Percentiles rank a stretch among this genome's conserved stretches.
Conservation (phyloP, 2,797 vertebrate genomes). For the Syngnathus acus region DNA sequence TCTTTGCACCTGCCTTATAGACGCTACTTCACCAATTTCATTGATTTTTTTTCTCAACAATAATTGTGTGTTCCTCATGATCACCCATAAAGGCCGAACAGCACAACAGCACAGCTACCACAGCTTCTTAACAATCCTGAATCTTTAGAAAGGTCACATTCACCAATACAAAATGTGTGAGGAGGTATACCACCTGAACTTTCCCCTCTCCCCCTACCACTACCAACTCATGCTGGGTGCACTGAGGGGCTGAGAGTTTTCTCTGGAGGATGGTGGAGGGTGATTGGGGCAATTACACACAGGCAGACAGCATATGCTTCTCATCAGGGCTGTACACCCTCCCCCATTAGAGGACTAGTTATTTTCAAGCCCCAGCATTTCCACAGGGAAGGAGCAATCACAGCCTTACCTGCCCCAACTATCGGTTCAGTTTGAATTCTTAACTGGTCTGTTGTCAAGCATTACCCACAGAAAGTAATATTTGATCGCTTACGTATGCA, state of each 20-base stretch:
- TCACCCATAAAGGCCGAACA: constrained; percentile 46
- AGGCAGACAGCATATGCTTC: constrained; percentile 77
- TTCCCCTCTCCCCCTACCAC: background rate
- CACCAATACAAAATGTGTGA: constrained; percentile 57
- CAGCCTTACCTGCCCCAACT: background rate
- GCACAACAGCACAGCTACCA: constrained; percentile 28
- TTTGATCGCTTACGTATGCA: background rate
- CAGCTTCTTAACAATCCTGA: constrained; percentile 47
- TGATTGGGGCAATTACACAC: constrained; percentile 72
- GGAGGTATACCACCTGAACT: constrained; percentile 21
- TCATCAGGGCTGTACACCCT: constrained; percentile 68
- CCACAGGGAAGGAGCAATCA: background rate
- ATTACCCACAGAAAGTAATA: background rate
- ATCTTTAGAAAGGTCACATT: constrained; percentile 61
- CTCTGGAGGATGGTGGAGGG: constrained; percentile 49
- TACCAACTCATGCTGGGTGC: constrained; percentile 29
- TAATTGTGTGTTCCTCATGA: constrained; percentile 19
- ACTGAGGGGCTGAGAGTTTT: constrained; percentile 49
- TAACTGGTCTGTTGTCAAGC: background rate
- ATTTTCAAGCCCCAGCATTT: constrained; percentile 57
- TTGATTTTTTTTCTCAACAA: constrained; percentile 38
- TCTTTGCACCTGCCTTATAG: background rate
- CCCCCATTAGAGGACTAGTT: constrained; percentile 57
- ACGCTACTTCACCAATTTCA: constrained; percentile 23
- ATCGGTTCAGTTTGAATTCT: background rate